Evolutionary conservation across 2,888 invertebrate genomes (phyloP), one percentile per base, ranked within the genome.

Genomic region (Tachina lurida): DNA sequence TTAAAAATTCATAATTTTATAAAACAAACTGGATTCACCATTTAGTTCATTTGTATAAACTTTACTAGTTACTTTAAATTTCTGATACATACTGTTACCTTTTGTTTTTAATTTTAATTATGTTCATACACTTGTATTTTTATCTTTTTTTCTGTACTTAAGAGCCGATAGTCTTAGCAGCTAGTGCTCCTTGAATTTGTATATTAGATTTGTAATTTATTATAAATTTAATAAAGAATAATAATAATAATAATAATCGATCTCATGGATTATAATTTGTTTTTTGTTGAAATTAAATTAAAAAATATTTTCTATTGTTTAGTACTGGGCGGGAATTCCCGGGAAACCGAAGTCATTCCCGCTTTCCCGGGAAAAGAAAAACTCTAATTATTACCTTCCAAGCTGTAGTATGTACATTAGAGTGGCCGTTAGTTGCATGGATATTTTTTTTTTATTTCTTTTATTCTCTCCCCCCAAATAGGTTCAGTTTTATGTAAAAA

Each of bases 201-300:
- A n/a, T 60, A 60, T 60, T 39, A 60, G 60, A 60, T 60, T 9
- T 39, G 13, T 60, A 60, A 60, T 60, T 60, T 39, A 60, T 60
- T 60, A 60, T 60, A 15, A 2, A 60, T 60, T 39, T 60, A 60
- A 39, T 60, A 60, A 60, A 60, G 31, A 60, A 60, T 60, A 39
- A 60, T 60, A 60, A 60, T 60, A 60, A 60, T 60, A 54, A 54
- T 17, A 54, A 31, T 31, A 31, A 31, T n/a, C n/a, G n/a, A n/a
- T n/a, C n/a, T n/a, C n/a, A n/a, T n/a, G n/a, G n/a, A n/a, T n/a
- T n/a, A n/a, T n/a, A n/a, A n/a, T n/a, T n/a, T n/a, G n/a, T n/a
- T n/a, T n/a, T n/a, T n/a, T n/a, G n/a, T n/a, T n/a, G n/a, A n/a
- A n/a, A n/a, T n/a, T n/a, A n/a, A n/a, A n/a, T n/a, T n/a, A n/a